Percentiles rank a stretch among this genome's conserved stretches.
phyloP scores from a whole-genome alignment of 2,888 invertebrate species.

The Pogonocherus hispidulus region DNA sequence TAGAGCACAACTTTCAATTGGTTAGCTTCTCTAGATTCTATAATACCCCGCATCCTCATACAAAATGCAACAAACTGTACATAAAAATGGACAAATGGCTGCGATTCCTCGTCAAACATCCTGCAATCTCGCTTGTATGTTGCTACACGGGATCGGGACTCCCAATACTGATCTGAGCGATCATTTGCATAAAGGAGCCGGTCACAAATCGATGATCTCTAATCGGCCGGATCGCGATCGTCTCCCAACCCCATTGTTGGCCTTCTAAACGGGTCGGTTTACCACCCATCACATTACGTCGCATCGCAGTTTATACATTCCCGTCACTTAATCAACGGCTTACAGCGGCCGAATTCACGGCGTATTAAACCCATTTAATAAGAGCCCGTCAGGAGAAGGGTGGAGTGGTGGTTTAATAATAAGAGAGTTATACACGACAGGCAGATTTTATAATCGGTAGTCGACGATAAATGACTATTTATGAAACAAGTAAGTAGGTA shows the following conservation, averaged over 20 bases:
- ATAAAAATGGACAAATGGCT: background rate
- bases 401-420: too few relatives aligned
- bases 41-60: too few relatives aligned
- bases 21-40: too few relatives aligned
- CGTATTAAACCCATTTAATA: slow-evolving; percentile 27
- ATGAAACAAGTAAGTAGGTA: too few relatives aligned
- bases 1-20: too few relatives aligned
- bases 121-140: background rate
- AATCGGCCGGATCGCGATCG: slow-evolving; percentile 43
- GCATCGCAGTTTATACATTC: slow-evolving; percentile 17
- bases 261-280: slow-evolving; percentile 6
- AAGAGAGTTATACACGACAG: too few relatives aligned
- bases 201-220: slow-evolving; percentile 45
- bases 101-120: background rate
- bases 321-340: slow-evolving; percentile 27
- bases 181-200: slow-evolving; percentile 39
- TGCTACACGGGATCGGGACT: slow-evolving; percentile 9
- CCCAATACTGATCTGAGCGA: slow-evolving; percentile 36
- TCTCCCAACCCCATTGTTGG: slow-evolving; percentile 34
- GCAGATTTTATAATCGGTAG: too few relatives aligned
- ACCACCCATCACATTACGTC: slow-evolving; percentile 16
- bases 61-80: too few relatives aligned
- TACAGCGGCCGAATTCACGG: slow-evolving; percentile 19
- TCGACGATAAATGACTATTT: too few relatives aligned
- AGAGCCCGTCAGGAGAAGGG: too few relatives aligned